Evolutionary conservation across 2,797 vertebrate species (phyloP), one percentile per base, ranked within the genome.

Genomic region (Syngnathus acus): DNA sequence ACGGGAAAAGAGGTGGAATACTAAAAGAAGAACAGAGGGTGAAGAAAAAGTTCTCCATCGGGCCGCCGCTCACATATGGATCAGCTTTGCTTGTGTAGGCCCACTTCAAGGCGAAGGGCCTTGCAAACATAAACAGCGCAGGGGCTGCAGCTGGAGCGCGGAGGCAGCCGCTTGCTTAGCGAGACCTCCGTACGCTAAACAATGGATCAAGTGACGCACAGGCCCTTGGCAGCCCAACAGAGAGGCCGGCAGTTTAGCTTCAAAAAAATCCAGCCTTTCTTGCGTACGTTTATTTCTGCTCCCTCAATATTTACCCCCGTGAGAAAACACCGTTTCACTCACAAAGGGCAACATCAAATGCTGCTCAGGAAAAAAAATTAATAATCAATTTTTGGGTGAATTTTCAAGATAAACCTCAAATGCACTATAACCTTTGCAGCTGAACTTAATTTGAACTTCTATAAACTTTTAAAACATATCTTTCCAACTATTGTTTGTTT

Each of bases 51-150:
- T 84, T 66, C 67, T 70, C 69, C 40, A 72, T 77, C 63, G 51
- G 78, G 73, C 76, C 70, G 68, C 77, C 43, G 76, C 77, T 84
- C 79, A 80, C 88, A 88, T 86, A 81, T 88, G 85, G 82, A 82
- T 16, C 70, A 78, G 81, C 87, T 89, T 88, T 87, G 86, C 87
- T 88, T 91, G 83, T 82, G 77, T 83, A 88, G 89, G 84, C 83
- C 83, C 82, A 87, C 89, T 89, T 89, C 86, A 91, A 90, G 86
- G 84, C 80, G 50, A 82, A 83, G 84, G 85, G 80, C 84, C 86
- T 77, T 78, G 79, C 87, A 90, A 90, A 90, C 84, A 87, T 89
- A 91, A 92, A 92, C 89, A 90, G 86, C 73, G 55, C 81, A 83
- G 83, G 81, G 78, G 69, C 84, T 84, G 78, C 89, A 88, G 89